Base-by-base conservation (phyloP, 2,797 vertebrate species). In the Sorex maritimensis region DNA sequence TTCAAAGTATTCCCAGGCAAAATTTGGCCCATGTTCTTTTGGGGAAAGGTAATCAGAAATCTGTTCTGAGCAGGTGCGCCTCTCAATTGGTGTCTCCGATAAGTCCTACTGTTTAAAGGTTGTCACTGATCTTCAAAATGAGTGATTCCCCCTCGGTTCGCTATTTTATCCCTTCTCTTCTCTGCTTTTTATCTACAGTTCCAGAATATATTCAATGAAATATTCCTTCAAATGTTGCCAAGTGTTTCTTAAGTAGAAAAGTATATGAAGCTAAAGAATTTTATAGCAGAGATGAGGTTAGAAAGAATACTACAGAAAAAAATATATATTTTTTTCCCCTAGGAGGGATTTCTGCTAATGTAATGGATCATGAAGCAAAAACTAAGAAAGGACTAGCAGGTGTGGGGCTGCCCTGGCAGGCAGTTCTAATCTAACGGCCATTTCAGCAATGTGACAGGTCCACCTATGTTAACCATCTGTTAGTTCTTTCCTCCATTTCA, bases 401-500 rank as follows among this genome's bases (percentile, higher is more conserved):
- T 92, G 81, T 69, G 26, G 28, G 82, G 41, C 49, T 72, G 23
- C 11, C 11, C 34, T 44, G 77, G 63, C 65, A 81, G 61, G n/a
- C 69, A 44, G 44, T 19, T 91, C n/a, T 63, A 75, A 74, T 88
- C 58, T 67, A 81, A 28, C 30, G 68, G 81, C 58, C 82, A 84
- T 49, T 81, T 85, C 72, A 85, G 92, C 88, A 86, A 5, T 10
- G 65, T 69, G 95, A 95, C 94, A 94, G 95, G 61, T 82, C 68
- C n/a, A 93, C 87, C 91, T 95, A 88, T 86, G 75, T 79, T 88
- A 94, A 72, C 68, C 95, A 95, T 96, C 92, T 96, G 91, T 75
- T 90, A 71, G 26, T 87, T 49, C 52, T 86, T 86, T 93, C 85
- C 69, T 94, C 79, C 79, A 88, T 86, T 78, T 90, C 87, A 91